Base-by-base conservation (phyloP, 2,113 vertebrate species). In the Electrona antarctica region DNA sequence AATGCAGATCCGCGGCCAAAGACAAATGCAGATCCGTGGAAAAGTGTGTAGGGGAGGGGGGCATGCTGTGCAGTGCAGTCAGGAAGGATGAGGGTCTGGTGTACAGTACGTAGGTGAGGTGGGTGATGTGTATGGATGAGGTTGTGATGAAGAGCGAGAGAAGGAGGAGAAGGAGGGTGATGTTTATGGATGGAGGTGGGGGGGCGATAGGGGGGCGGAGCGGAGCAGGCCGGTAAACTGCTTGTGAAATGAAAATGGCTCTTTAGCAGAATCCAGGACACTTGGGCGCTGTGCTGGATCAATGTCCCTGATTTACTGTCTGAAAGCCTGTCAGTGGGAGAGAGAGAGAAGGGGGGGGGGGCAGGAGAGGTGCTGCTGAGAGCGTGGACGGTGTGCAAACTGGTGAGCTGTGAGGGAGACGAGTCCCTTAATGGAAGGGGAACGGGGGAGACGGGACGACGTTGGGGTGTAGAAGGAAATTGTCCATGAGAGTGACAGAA, bases 241-340 rank as follows among this genome's bases (percentile, higher is more conserved):
- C 90, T 92, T 88, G 92, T 92, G 92, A 94, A 93, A 93, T 93
- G 91, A 94, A 94, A 94, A 93, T 93, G 92, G 91, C 92, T 93
- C 89, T 92, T 93, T 92, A 94, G 92, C 91, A 91, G 91, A 93
- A 93, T 89, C 90, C 92, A 93, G 90, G 92, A 94, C 92, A 89
- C 91, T 92, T 87, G 79, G 79, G 88, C 90, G 85, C 92, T 90
- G 88, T 54, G 15, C 88, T 85, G 87, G 89, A 93, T 94, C 91
- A 93, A 93, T 94, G 91, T 88, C 85, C 83, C 90, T 93, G 92
- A 93, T 93, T 93, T 93, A 93, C 90, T 88, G 90, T 87, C 91
- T 94, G 89, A 94, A 94, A 93, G 93, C 93, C 92, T 93, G 92
- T 93, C 92, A 92, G 85, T 80, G 79, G 47, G 69, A 73, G 76